Base-by-base conservation (phyloP, 2,888 invertebrate genomes). In the Phlogophora meticulosa region DNA sequence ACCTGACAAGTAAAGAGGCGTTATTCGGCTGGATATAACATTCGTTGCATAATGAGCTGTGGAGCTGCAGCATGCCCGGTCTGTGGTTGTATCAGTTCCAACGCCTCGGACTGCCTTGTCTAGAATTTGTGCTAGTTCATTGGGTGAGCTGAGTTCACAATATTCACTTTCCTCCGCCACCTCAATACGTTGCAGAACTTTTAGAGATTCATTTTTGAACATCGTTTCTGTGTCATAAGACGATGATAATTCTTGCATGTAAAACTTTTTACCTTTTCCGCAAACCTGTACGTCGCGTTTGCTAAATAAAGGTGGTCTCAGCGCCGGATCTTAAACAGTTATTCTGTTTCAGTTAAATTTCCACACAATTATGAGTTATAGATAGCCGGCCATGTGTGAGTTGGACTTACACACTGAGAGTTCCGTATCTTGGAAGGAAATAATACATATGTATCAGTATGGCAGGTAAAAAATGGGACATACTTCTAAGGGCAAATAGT, bases 201-300 rank as follows among this genome's bases (percentile, higher is more conserved):
- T 24, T 22, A 42, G 1, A 20, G 40, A 13, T 51, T 58, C 22
- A 38, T 46, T 78, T 46, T 36, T 24, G n/a, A 36, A 46, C 45
- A 36, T 46, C 0, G 24, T 43, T 45, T 51, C 61, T 40, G 53
- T 55, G 4, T 62, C 61, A 36, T 43, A 36, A 5, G n/a, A 53
- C 22, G 38, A 45, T 61, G 36, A 2, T 56, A 72, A 28, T 15
- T 73, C 62, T 46, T 52, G 32, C 67, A 73, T 48, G 43, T 51
- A 45, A 76, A 46, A 22, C 22, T 17, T 7, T 28, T 17, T 40
- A 28, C 55, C 28, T 42, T 42, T 55, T 9, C 42, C 40, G 17
- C 28, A 55, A 13, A 17, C 40, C 28, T 28, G 28, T 28, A 4
- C n/a, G 1, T 7, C 52, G 20, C 17, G 22, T 38, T 15, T 24